Evolutionary conservation across 2,113 vertebrate species (phyloP), one percentile per base, ranked within the genome.

Genomic region (Phaetusa simplex): DNA sequence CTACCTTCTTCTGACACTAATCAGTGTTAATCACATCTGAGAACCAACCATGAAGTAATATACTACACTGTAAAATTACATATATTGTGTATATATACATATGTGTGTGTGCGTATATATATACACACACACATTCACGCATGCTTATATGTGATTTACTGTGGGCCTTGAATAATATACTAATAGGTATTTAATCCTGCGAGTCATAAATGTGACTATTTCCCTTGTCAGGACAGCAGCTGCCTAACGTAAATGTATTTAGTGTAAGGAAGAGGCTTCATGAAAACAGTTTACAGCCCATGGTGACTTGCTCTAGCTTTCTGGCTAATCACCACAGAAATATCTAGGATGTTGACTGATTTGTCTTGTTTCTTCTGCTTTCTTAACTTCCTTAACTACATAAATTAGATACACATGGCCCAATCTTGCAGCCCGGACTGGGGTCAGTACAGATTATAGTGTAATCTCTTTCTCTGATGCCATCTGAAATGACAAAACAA

Each of bases 331-430:
- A 87, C 53, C 29, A 45, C 26, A 77, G 81, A 82, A 77, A 34
- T 50, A 73, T 34, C 42, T 70, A 62, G 11, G 71, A 73, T 69
- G 29, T 26, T 79, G 94, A 66, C 34, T 85, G 70, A 87, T 91
- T 88, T 58, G 29, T 67, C 67, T 62, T 50, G 29, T 71, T 94
- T 55, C 64, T 95, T 95, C 82, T 93, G 84, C 87, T 81, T 93
- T 93, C 36, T 89, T 77, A 76, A 59, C 70, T 36, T 76, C 49
- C 72, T 88, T 92, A 86, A 86, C 82, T 84, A 69, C 69, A 74
- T 32, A 95, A 77, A 93, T 90, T 53, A 91, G 53, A 73, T 49
- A 95, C 53, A 85, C 53, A 59, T n/a, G 55, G 85, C 85, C 49
- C 88, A 82, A 0, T 81, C 62, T 70, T 88, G 79, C 42, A 56